These are phyloP conservation scores for Petrolisthes manimaculis DNA, from an alignment of 2,888 invertebrate genomes.

Conservation along the genomic window DNA sequence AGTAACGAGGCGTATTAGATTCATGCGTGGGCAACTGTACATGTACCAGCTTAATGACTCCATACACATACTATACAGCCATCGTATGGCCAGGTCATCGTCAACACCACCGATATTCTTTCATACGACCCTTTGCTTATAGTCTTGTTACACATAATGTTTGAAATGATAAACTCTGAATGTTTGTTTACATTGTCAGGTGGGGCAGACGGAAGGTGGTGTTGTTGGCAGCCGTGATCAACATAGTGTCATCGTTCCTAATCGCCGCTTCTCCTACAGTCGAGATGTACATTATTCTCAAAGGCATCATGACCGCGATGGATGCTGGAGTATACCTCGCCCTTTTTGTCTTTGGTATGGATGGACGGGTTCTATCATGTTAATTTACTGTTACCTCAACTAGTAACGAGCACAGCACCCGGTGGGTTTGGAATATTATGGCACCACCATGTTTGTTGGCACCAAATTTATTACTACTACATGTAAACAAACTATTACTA, in stretches of 20 bases:
- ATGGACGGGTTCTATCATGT: background rate
- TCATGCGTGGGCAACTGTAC: no score
- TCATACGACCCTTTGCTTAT: no score
- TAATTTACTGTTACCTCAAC: background rate
- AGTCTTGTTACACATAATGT: no score
- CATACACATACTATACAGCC: no score
- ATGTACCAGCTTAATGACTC: no score
- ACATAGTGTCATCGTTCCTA: constrained; percentile 13
- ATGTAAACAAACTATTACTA: background rate
- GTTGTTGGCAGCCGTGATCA: background rate
- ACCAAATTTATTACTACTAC: background rate
- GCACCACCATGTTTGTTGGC: no score
- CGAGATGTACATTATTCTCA: constrained; percentile 42
- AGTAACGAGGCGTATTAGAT: no score
- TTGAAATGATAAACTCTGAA: no score
- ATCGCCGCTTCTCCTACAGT: constrained; percentile 27
- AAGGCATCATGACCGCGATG: constrained; percentile 20
- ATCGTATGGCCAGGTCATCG: no score
- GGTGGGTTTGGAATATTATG: no score
- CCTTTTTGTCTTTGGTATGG: constrained; percentile 44
- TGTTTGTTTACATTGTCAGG: constrained; percentile 2
- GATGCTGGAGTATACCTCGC: constrained; percentile 34
- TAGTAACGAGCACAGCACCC: no score
- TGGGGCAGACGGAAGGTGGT: constrained; percentile 31
- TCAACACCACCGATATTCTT: no score